Percentiles rank a stretch among this genome's conserved stretches.
Conservation (phyloP, 35 echinoderm and acorn worm genomes). For the Acanthaster planci region DNA sequence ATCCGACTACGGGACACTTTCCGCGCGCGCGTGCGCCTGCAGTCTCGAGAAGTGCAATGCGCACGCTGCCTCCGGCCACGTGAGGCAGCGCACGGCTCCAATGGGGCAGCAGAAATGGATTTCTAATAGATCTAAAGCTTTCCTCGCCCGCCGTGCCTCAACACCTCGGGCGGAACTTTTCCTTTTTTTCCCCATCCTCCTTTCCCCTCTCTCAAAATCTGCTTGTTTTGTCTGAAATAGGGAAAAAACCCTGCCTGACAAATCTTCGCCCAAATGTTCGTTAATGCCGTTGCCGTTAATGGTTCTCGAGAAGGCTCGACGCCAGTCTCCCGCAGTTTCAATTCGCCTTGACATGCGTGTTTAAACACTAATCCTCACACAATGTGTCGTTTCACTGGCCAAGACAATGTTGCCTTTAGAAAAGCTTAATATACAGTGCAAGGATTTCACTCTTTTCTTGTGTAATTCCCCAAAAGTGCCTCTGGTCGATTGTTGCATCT, state of each 20-base stretch:
- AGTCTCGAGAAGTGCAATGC: not conserved
- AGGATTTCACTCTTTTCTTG: no score
- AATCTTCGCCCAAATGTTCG: not conserved
- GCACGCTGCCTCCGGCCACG: not conserved
- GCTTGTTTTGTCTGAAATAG: not conserved
- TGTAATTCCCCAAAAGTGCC: no score
- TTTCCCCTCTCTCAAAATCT: not conserved
- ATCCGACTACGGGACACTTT: not conserved
- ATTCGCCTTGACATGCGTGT: not conserved
- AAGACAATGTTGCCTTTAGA: no score
- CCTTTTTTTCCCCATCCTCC: not conserved
- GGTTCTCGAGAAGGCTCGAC: not conserved
- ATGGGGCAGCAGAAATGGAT: conserved; percentile 15
- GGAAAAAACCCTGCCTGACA: not conserved
- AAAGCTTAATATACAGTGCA: no score
- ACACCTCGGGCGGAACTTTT: not conserved
- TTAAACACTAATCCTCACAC: no score
- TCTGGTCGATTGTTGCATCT: no score
- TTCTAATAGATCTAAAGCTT: conserved; percentile 9
- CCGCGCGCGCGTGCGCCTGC: not conserved
- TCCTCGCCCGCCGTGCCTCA: not conserved
- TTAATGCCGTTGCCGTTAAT: not conserved
- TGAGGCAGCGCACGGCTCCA: not conserved
- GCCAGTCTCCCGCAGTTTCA: not conserved
- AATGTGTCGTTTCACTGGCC: no score